phyloP scores from a whole-genome alignment of 2,888 invertebrate genomes.

The Beris morrisii region DNA sequence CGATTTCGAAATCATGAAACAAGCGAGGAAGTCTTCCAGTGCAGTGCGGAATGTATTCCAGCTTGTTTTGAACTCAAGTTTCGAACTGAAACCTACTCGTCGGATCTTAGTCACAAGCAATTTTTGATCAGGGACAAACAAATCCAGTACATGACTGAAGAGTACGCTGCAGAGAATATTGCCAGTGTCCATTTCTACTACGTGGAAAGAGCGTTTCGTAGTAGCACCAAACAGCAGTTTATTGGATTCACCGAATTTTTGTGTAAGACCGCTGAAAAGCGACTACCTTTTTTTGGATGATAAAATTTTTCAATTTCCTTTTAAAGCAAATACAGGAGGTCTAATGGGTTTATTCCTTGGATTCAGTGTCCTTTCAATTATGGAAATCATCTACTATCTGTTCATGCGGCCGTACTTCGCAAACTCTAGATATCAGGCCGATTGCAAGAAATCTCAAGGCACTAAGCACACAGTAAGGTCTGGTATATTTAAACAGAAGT shows the following conservation, averaged over 20 bases:
- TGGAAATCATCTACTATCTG: constrained; percentile 72
- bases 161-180: constrained; percentile 61
- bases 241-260: constrained; percentile 82
- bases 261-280: constrained; percentile 61
- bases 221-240: constrained; percentile 74
- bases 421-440: constrained; percentile 1
- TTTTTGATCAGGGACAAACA: constrained; percentile 48
- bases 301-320: neutral
- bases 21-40: constrained; percentile 25
- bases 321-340: constrained; percentile 77
- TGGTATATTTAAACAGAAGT: no score
- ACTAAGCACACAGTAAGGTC: no score
- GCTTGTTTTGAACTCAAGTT: constrained; percentile 77
- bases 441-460: neutral
- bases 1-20: constrained; percentile 37
- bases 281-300: no score
- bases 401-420: constrained; percentile 64
- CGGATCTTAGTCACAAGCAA: constrained; percentile 58
- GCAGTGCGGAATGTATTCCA: constrained; percentile 64
- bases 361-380: constrained; percentile 75
- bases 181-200: constrained; percentile 76
- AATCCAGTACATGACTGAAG: constrained; percentile 45
- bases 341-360: constrained; percentile 78
- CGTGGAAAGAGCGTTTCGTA: constrained; percentile 68
- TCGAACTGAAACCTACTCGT: constrained; percentile 62